Evolutionary conservation across 2,113 vertebrate species (phyloP), one percentile per base, ranked within the genome.

Genomic region (Loxodonta africana): DNA sequence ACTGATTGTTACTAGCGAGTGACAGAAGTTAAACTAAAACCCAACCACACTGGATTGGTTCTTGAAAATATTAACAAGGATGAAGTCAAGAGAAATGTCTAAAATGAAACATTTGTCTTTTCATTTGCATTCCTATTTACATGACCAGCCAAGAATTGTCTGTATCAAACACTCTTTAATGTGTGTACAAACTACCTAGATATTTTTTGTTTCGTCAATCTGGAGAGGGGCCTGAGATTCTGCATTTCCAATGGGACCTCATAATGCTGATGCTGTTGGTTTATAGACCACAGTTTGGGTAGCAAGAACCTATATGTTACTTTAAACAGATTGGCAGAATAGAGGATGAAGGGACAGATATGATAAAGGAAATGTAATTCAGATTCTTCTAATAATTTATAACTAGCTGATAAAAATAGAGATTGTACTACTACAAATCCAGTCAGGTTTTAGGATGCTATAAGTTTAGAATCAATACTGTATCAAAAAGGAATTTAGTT

Each of bases 321-420:
- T 81, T 93, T 65, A 57, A 0, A 73, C 26, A 90, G 65, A 51
- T 7, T 77, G 3, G 8, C 20, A 71, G 23, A 88, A 4, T 30
- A 73, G 8, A 53, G 10, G 87, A 11, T 51, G 9, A 25, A 33
- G 10, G 4, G 10, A 1, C 30, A 65, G 48, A 18, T 41, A n/a
- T 25, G 8, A n/a, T 30, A 69, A 65, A 95, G n/a, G 20, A 41
- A 90, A 88, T 23, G 26, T 9, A 86, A 53, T 62, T 82, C 67
- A 88, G 23, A 88, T 69, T 88, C n/a, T 81, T 92, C 30, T 60
- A 33, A 91, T 85, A 88, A 77, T 65, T 91, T 83, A 53, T 76
- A 94, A 60, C 73, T 67, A 85, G 28, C 28, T 86, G 7, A 1
- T 73, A 48, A 53, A 95, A 77, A 73, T 2, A 80, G 26, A 77